A percentile compares a stretch with the other conserved stretches of the same genome.
Evolutionary conservation across 2,113 vertebrate genomes (phyloP).

Genomic region (Mugil cephalus): DNA sequence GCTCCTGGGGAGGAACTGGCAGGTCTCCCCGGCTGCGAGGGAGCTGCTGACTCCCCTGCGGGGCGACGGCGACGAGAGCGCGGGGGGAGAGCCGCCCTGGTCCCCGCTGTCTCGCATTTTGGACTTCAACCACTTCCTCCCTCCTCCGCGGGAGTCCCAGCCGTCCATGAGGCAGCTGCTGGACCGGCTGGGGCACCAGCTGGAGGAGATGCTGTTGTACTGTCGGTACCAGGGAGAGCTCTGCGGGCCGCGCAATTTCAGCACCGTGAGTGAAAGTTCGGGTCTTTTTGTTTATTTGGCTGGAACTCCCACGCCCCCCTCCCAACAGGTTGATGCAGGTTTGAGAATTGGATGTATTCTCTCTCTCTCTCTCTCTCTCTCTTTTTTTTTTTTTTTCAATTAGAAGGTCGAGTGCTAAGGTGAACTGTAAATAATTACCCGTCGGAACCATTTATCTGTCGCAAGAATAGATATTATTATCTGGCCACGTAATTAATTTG

Average conservation of each 20-base stretch:
- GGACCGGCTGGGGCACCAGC: constrained; percentile 87
- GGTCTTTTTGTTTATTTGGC: neutral
- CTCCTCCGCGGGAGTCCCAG: constrained; percentile 84
- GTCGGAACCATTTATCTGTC: neutral
- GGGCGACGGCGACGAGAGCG: constrained; percentile 33
- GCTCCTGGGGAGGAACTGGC: constrained; percentile 84
- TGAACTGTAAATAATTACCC: constrained; percentile 22
- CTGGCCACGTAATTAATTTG: constrained; percentile 32
- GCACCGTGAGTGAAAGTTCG: constrained; percentile 84
- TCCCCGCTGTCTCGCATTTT: constrained; percentile 83
- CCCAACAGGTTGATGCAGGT: constrained; percentile 55
- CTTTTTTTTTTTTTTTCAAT: neutral
- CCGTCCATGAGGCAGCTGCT: constrained; percentile 83
- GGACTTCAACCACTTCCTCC: constrained; percentile 88
- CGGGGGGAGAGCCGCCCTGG: constrained; percentile 77
- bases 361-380: no score
- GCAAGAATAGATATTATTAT: neutral
- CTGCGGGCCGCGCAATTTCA: constrained; percentile 88
- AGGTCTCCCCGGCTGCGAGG: constrained; percentile 76
- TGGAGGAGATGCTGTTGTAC: constrained; percentile 88
- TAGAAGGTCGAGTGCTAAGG: neutral
- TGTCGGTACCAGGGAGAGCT: constrained; percentile 86
- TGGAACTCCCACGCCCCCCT: neutral
- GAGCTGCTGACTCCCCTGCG: constrained; percentile 76
- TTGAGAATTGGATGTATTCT: constrained; percentile 1